Evolutionary conservation across 1,140 invertebrate genomes (phyloP), one percentile per base, ranked within the genome.

Genomic region (Ostrea edulis): DNA sequence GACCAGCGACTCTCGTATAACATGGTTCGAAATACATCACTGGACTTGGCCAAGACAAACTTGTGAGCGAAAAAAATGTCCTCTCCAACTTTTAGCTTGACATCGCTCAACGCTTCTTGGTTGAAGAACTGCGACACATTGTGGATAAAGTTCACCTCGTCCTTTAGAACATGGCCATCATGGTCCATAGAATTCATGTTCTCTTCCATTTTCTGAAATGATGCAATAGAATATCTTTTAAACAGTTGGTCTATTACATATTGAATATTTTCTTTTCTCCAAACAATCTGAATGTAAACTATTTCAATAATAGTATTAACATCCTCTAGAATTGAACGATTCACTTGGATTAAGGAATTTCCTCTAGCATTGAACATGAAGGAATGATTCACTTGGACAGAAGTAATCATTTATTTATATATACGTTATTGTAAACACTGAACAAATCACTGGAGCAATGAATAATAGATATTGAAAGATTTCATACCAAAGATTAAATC

Each of bases 31-130:
- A 95, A 95, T 0, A 95, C 94, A 84, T 95, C 94, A 87, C 94
- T 95, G 5, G 93, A 94, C 88, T 94, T 95, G 12, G 95, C 94
- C 58, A 95, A 87, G 5, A 95, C 94, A 92, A 95, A 95, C 86
- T 94, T 94, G 89, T 95, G 95, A 14, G 87, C 94, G 86, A 86
- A 91, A 86, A 91, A 95, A 29, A 81, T 87, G 22, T 92, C 53
- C 2, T 92, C 90, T 8, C 93, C 94, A 20, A 95, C 92, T 84
- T 91, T 92, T n/a, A 95, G 88, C 11, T 90, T 88, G 17, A 95
- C 91, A 86, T 95, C 94, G 92, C 93, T 94, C 8, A 95, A 90
- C 25, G 92, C 93, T 77, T 92, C 90, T 35, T 93, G 90, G 90
- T 94, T 94, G 91, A 91, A 94, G 83, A 94, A 95, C 90, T 93